These are phyloP conservation scores for Formica aserva DNA, from an alignment of 2,888 invertebrate genomes.

Conservation along the genomic window DNA sequence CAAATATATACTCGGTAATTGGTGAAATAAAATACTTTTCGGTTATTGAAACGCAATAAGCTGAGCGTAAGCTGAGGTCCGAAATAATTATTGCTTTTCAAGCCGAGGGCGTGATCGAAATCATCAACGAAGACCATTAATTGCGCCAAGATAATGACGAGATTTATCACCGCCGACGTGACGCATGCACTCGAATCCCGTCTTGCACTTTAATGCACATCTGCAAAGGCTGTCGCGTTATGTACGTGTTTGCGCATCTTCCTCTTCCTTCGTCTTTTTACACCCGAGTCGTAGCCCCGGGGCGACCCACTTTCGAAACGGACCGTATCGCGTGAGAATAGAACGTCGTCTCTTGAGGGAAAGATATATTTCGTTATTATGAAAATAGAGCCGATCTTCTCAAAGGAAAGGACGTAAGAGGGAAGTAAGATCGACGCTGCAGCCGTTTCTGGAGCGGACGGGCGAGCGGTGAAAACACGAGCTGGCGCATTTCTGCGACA, in stretches of 20 bases:
- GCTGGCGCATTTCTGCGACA: constrained; percentile 24
- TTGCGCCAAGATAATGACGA: constrained; percentile 27
- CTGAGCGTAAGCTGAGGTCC: no score
- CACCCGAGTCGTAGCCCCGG: constrained; percentile 26
- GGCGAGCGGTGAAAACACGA: constrained; percentile 42
- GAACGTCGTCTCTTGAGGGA: constrained; percentile 34
- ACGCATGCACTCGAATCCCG: constrained; percentile 43
- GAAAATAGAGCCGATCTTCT: constrained; percentile 51
- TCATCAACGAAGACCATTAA: constrained; percentile 53
- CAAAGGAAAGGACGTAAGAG: constrained; percentile 23
- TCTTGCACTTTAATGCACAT: constrained; percentile 45
- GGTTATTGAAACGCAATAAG: no score
- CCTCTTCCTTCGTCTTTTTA: constrained; percentile 37
- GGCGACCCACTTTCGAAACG: constrained; percentile 60
- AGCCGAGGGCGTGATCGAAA: not conserved
- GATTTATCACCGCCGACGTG: constrained; percentile 57
- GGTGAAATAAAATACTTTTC: not conserved
- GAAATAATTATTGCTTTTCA: not conserved
- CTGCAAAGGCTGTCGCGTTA: constrained; percentile 18
- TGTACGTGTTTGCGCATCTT: constrained; percentile 43
- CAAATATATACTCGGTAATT: not conserved
- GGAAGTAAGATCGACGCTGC: constrained; percentile 38
- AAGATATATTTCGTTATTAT: constrained; percentile 57
- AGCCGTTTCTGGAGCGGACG: constrained; percentile 38
- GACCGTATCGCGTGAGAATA: constrained; percentile 37